Base-by-base conservation (phyloP, 2,888 invertebrate species). In the Piscicola geometra region DNA sequence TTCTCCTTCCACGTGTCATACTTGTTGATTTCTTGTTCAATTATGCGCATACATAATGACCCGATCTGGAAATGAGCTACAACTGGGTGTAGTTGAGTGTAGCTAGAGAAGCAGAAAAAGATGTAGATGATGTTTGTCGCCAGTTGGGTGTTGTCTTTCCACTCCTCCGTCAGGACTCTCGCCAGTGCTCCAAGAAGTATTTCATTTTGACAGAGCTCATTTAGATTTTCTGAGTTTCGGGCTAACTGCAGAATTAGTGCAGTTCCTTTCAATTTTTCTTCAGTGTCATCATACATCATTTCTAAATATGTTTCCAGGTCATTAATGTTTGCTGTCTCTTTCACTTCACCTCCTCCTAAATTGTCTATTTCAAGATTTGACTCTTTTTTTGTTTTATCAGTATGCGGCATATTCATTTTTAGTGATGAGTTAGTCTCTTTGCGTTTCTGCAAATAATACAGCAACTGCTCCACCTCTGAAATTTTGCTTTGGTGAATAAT, bases 41-140 rank as follows among this genome's bases (percentile, higher is more conserved):
- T 90, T 75, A 98, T 92, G 86, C 36, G 75, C 92, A 99, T 93
- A 83, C 94, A 94, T 76, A 98, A 88, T 0, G 97, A 96, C 69
- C 97, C 97, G 84, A 96, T 94, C 89, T 98, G 96, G 85, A 96
- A 95, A 85, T 96, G 94, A 72, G 94, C 90, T 79, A 99, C 92
- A 64, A 96, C 91, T 71, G 91, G 90, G 86, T 99, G 98, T 87
- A 98, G 98, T 83, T 93, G 92, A 82, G 92, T 91, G 84, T 95
- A 98, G 60, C 93, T 92, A 18, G 98, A 97, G 85, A 99, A 95
- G 85, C 95, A 97, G 85, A 95, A 94, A 87, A 98, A 98, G 82
- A 94, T 93, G 85, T 94, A 94, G 79, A 96, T 92, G 83, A 99
- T 93, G 86, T 96, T 96, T 81, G 94, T 96, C 81, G 95, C 94